A percentile compares a stretch with the other conserved stretches of the same genome.
Conservation (phyloP, 2,797 vertebrate genomes). For the Psittacula derbiana region DNA sequence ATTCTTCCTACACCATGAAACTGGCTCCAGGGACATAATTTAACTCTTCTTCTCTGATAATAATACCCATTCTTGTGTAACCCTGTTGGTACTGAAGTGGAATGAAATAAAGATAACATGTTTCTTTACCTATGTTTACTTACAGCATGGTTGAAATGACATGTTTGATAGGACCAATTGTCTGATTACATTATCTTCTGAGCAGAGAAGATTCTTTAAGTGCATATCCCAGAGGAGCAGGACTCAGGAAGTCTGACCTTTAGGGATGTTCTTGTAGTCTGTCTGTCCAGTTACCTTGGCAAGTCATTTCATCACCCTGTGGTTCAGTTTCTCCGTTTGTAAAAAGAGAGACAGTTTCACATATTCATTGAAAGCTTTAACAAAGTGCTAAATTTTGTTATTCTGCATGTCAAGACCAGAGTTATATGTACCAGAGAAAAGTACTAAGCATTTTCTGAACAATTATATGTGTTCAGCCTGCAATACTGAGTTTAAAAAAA, state of each 20-base stretch:
- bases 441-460: background rate
- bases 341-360: background rate
- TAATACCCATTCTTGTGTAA: background rate
- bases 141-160: background rate
- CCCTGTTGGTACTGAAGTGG: background rate
- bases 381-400: background rate
- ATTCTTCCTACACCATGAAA: background rate
- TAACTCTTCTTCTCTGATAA: background rate
- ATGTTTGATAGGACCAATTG: background rate
- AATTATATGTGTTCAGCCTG: background rate
- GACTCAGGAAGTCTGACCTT: background rate
- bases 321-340: background rate
- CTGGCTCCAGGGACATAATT: background rate
- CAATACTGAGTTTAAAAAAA: background rate
- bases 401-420: background rate
- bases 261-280: accelerated
- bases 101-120: background rate
- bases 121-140: background rate
- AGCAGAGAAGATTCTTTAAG: background rate
- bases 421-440: background rate
- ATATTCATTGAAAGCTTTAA: background rate
- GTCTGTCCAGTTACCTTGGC: background rate
- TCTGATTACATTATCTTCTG: background rate
- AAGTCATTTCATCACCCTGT: background rate
- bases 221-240: background rate